Conservation (phyloP, 2,113 vertebrate genomes). For the Marmota flaviventris region DNA sequence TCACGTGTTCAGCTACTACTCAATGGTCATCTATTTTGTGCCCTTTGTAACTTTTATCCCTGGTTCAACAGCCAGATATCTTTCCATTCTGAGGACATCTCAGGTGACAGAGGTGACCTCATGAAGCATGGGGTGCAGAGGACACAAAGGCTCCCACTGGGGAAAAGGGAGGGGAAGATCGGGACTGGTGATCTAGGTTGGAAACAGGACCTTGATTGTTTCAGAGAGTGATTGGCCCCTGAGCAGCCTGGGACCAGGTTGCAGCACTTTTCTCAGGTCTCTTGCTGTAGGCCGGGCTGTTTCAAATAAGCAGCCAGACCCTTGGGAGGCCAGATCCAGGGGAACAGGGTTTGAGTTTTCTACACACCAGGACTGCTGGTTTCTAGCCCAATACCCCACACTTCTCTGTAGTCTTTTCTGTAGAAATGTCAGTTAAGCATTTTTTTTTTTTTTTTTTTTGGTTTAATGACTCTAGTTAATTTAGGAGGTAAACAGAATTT, state of each 20-base stretch:
- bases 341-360: not conserved
- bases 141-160: not conserved
- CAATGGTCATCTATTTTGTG: not conserved
- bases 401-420: not conserved
- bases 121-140: not conserved
- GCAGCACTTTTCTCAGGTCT: not conserved
- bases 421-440: not conserved
- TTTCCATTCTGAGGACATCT: conserved; percentile 31
- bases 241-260: not conserved
- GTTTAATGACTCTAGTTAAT: not conserved
- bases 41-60: not conserved
- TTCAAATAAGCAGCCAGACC: not conserved
- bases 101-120: conserved; percentile 28
- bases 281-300: not conserved
- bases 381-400: not conserved
- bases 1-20: not conserved
- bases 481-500: not conserved
- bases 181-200: not conserved
- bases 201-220: conserved; percentile 19
- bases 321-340: not conserved
- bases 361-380: not conserved
- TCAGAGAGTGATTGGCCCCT: not conserved
- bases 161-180: not conserved
- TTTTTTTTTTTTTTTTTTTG: not conserved
- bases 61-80: not conserved